phyloP scores from a whole-genome alignment of 2,797 vertebrate genomes.

The Orientallactaga sibirica region DNA sequence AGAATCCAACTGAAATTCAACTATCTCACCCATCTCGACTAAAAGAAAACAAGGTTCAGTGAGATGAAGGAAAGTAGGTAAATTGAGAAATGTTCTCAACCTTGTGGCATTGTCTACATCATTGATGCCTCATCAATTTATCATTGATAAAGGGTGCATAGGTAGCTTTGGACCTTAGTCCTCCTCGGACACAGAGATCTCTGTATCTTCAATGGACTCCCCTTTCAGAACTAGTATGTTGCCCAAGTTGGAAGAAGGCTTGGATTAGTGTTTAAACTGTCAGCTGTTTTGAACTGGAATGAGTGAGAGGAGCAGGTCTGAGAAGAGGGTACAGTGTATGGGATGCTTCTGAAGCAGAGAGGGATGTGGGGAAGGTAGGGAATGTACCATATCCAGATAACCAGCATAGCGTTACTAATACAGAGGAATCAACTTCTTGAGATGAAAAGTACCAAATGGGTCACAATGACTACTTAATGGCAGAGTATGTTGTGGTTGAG shows the following conservation, averaged over 20 bases:
- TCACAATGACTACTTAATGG: not conserved
- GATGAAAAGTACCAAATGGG: not conserved
- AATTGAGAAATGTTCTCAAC: not conserved
- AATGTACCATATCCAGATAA: not conserved
- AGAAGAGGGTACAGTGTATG: not conserved
- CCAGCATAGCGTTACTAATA: not conserved
- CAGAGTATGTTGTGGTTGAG: not conserved
- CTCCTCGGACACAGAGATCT: not conserved
- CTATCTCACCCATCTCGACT: not conserved
- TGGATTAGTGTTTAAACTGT: constrained; percentile 38
- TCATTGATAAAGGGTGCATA: not conserved
- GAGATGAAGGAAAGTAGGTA: not conserved
- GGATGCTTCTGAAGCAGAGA: not conserved
- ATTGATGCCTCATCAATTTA: not conserved
- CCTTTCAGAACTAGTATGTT: not conserved
- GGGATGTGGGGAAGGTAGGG: not conserved
- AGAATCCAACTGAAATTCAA: constrained; percentile 40
- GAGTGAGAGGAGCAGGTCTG: not conserved
- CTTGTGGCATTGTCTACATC: not conserved
- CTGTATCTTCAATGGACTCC: too few species aligned
- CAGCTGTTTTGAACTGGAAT: not conserved
- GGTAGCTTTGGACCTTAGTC: not conserved
- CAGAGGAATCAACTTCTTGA: not conserved
- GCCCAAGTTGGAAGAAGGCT: not conserved
- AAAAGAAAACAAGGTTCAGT: not conserved